These are phyloP conservation scores for Euzophera pinguis DNA, from an alignment of 2,888 invertebrate genomes.

Conservation along the genomic window DNA sequence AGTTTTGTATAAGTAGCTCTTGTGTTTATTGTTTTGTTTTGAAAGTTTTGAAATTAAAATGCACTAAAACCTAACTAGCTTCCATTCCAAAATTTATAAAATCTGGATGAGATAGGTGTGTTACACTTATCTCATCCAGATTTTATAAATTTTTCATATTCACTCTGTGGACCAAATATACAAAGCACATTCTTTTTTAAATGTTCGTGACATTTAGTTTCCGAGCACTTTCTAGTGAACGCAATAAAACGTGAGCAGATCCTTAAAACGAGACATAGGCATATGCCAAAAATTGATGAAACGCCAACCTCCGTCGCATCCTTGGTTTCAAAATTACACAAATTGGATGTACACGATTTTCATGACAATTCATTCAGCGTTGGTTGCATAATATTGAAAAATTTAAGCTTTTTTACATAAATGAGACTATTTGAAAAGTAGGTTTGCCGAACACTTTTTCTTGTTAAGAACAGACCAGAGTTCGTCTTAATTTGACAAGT, in stretches of 20 bases:
- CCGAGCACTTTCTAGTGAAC: background rate
- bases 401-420: background rate
- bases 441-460: background rate
- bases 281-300: slow-evolving; percentile 5
- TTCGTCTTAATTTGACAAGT: too few species aligned
- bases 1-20: too few species aligned
- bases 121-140: too few species aligned
- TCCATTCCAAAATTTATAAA: too few species aligned
- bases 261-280: background rate
- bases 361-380: slow-evolving; percentile 10
- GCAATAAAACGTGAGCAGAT: slow-evolving; percentile 1
- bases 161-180: too few species aligned
- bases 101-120: too few species aligned
- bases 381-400: slow-evolving; percentile 9
- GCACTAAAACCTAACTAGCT: too few species aligned
- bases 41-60: too few species aligned
- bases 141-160: too few species aligned
- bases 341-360: slow-evolving; percentile 18
- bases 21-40: too few species aligned
- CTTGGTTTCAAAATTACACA: slow-evolving; percentile 15
- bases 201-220: background rate
- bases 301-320: slow-evolving; percentile 1
- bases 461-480: too few species aligned
- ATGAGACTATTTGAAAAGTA: background rate
- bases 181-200: too few species aligned